A percentile compares a stretch with the other conserved stretches of the same genome.
phyloP scores from a whole-genome alignment of 2,888 invertebrate species.

The Luffia ferchaultella region DNA sequence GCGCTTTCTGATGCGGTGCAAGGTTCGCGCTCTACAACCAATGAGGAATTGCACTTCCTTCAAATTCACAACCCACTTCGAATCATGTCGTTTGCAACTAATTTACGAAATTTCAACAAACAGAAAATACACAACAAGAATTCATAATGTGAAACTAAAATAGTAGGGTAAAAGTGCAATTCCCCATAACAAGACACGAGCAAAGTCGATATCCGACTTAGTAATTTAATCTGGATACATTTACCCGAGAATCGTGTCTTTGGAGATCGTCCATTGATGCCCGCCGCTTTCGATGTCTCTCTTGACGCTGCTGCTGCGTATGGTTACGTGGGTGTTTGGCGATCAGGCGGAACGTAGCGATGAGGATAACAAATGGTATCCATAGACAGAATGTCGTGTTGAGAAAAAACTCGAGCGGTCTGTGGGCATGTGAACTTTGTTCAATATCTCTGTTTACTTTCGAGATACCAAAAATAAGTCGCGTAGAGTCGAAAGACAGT shows the following conservation, averaged over 20 bases:
- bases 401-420: not conserved
- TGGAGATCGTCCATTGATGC: not conserved
- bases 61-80: no score
- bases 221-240: not conserved
- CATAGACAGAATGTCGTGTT: not conserved
- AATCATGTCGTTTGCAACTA: no score
- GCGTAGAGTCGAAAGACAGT: no score
- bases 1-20: constrained; percentile 19
- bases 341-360: not conserved
- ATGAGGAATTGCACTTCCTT: constrained; percentile 43
- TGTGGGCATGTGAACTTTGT: no score
- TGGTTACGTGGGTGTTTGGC: no score
- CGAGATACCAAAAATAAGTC: no score
- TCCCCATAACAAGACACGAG: constrained; percentile 22
- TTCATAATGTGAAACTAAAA: constrained; percentile 1
- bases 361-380: not conserved
- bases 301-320: not conserved
- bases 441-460: no score
- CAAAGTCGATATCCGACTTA: not conserved
- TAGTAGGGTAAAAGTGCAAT: constrained; percentile 37
- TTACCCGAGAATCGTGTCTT: not conserved
- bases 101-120: constrained; percentile 10
- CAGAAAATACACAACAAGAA: constrained; percentile 6
- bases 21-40: constrained; percentile 31
- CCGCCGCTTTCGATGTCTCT: not conserved